Evolutionary conservation across 2,888 invertebrate genomes (phyloP).

Genomic region (Diachrysia chrysitis): DNA sequence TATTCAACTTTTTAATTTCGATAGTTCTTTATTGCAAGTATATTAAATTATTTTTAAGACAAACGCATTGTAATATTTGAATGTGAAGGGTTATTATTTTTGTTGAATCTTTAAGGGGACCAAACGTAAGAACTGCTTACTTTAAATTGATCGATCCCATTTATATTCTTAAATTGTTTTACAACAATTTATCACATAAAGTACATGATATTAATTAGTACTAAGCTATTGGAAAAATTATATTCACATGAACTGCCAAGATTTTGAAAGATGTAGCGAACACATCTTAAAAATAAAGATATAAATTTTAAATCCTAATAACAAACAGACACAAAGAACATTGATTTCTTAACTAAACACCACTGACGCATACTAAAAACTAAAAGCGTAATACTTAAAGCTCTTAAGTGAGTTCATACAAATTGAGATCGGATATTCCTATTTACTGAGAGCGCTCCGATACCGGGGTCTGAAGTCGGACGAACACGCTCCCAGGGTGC

Average conservation of each 20-base stretch:
- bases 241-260: background rate
- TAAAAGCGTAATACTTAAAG: conserved; percentile 74
- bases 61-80: background rate
- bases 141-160: too few species aligned
- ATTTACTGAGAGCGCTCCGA: conserved; percentile 86
- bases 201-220: too few species aligned
- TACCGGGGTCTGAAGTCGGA: conserved; percentile 83
- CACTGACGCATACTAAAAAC: conserved; percentile 57
- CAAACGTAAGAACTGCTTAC: too few species aligned
- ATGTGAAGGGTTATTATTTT: too few species aligned
- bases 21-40: too few species aligned
- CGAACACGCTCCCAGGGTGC: conserved; percentile 87
- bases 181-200: too few species aligned
- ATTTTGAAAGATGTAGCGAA: background rate
- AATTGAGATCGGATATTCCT: conserved; percentile 84
- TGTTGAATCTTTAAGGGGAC: too few species aligned
- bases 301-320: background rate
- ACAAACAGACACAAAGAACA: conserved; percentile 7
- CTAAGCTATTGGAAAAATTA: background rate
- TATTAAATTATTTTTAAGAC: background rate
- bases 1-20: too few species aligned
- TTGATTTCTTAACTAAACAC: conserved; percentile 37
- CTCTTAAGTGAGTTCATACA: conserved; percentile 75
- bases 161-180: too few species aligned
- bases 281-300: background rate